Percentiles rank a stretch among this genome's conserved stretches.
Evolutionary conservation across 30 jellyfish, hydroid and myxozoan genomes (phyloP).

Genomic region (Turritopsis dohrnii): DNA sequence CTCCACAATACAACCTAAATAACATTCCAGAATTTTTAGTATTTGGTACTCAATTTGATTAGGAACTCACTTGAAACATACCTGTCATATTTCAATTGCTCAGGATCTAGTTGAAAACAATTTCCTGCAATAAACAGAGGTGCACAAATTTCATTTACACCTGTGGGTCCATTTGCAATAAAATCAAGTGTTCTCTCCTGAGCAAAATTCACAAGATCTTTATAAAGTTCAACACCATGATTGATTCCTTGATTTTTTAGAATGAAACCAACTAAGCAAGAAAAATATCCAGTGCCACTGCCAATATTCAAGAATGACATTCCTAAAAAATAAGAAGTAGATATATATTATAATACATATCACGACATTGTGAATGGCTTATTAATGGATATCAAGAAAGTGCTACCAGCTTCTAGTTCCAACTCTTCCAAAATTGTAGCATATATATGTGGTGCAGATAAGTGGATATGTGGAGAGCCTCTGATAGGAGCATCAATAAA

Average conservation of each 20-base stretch:
- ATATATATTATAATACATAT: no score
- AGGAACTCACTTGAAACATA: background rate
- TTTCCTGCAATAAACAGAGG: slow-evolving; percentile 85
- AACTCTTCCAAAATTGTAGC: slow-evolving; percentile 89
- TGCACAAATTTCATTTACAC: slow-evolving; percentile 65
- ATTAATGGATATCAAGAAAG: background rate
- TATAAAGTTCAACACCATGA: slow-evolving; percentile 87
- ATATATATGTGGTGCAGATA: slow-evolving; percentile 98
- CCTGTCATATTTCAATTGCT: slow-evolving; percentile 97
- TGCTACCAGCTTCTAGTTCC: slow-evolving; percentile 89
- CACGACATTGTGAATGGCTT: no score
- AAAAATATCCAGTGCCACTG: slow-evolving; percentile 96
- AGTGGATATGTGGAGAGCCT: slow-evolving; percentile 83
- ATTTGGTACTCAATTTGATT: background rate
- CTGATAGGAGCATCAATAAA: slow-evolving; percentile 83
- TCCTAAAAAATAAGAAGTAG: no score
- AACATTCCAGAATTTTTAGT: background rate
- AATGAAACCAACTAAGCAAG: slow-evolving; percentile 81
- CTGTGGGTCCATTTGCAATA: slow-evolving; percentile 52
- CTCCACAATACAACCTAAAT: slow-evolving; percentile 89
- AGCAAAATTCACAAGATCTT: slow-evolving; percentile 78
- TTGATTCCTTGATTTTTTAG: slow-evolving; percentile 73
- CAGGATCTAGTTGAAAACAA: slow-evolving; percentile 77
- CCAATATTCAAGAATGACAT: slow-evolving; percentile 95
- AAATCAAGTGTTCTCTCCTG: slow-evolving; percentile 52